Evolutionary conservation across 2,888 invertebrate genomes (phyloP).

Genomic region (Torymus texanus): DNA sequence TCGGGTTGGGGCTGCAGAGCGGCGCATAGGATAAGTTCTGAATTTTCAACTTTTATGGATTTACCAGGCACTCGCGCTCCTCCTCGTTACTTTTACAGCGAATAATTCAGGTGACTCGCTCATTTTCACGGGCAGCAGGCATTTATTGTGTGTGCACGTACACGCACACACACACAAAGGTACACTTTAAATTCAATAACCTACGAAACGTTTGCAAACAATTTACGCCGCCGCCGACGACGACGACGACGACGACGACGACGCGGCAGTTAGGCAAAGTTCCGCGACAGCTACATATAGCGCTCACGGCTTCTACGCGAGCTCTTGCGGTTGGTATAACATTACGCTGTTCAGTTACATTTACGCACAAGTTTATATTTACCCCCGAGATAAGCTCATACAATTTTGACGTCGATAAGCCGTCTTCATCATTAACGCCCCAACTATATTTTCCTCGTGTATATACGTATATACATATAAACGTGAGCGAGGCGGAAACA

Average conservation of each 20-base stretch:
- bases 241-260: constrained; percentile 13
- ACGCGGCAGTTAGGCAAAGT: constrained; percentile 46
- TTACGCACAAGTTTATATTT: constrained; percentile 45
- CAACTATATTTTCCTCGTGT: constrained; percentile 10
- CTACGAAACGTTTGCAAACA: constrained; percentile 44
- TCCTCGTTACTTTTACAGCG: constrained; percentile 13
- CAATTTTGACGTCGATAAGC: constrained; percentile 48
- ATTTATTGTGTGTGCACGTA: constrained; percentile 19
- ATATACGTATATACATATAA: no score
- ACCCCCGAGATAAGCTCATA: constrained; percentile 29
- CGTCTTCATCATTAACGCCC: constrained; percentile 39
- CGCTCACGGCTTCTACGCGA: constrained; percentile 5
- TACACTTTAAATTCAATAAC: constrained; percentile 48
- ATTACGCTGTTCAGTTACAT: constrained; percentile 33
- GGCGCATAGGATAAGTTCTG: no score
- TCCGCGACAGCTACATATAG: constrained; percentile 35
- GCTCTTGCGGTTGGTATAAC: not conserved
- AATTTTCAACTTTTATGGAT: constrained; percentile 35
- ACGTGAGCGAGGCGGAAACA: no score
- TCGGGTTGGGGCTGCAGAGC: no score
- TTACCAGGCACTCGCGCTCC: not conserved
- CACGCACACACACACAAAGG: not conserved
- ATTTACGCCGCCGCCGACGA: constrained; percentile 40
- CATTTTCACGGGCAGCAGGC: not conserved
- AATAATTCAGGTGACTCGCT: constrained; percentile 24